Conservation (phyloP, 2,797 vertebrate species). For the Ctenopoma kingsleyae region DNA sequence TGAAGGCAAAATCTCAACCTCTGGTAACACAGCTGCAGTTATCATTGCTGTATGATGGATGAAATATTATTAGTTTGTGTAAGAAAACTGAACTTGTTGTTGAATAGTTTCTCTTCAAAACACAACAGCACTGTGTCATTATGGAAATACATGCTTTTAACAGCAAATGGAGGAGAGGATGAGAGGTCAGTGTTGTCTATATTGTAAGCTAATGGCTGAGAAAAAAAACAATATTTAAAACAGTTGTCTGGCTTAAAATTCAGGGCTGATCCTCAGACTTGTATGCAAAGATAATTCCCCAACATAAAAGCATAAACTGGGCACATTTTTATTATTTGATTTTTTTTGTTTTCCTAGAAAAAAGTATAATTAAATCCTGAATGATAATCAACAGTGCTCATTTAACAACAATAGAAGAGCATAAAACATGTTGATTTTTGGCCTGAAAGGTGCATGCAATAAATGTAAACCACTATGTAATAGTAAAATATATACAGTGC, state of each 20-base stretch:
- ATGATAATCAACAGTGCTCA: conserved; percentile 60
- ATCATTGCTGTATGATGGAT: conserved; percentile 19
- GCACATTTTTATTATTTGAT: conserved; percentile 47
- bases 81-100: conserved; percentile 2
- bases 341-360: conserved; percentile 66
- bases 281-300: conserved; percentile 23
- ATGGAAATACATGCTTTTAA: conserved; percentile 58
- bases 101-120: conserved; percentile 35
- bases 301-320: conserved; percentile 44
- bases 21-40: conserved; percentile 9
- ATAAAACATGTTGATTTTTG: conserved; percentile 89
- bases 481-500: conserved; percentile 95
- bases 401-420: conserved; percentile 88
- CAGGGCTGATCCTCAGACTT: conserved; percentile 33
- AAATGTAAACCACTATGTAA: conserved; percentile 92
- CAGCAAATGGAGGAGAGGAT: conserved; percentile 40
- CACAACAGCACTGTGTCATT: conserved; percentile 39
- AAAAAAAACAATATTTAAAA: conserved; percentile 25
- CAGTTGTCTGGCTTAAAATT: conserved; percentile 16
- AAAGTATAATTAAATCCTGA: conserved; percentile 55
- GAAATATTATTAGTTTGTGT: not conserved
- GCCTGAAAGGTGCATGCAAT: conserved; percentile 95
- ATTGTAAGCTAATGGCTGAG: conserved; percentile 38
- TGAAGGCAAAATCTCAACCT: conserved; percentile 18
- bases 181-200: conserved; percentile 46